These are phyloP conservation scores for Lepus americanus DNA, from an alignment of 2,113 vertebrate species.

Conservation along the genomic window DNA sequence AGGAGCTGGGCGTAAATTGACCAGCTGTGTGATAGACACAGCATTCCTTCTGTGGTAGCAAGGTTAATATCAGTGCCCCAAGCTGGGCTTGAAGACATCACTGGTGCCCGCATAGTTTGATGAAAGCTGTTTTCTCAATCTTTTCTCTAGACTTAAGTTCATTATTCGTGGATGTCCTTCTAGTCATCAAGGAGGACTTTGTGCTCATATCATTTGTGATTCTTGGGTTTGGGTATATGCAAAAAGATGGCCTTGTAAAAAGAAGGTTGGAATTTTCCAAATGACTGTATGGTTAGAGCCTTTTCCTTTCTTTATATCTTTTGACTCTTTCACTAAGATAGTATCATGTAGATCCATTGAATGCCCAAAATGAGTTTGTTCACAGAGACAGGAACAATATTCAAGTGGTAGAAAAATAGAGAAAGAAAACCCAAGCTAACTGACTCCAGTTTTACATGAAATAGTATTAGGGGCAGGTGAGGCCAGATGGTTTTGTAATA, in stretches of 20 bases:
- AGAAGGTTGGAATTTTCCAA: background rate
- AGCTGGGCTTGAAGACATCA: background rate
- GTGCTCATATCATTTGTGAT: background rate
- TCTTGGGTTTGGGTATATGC: background rate
- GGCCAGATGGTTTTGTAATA: background rate
- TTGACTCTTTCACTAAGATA: background rate
- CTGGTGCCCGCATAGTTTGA: background rate
- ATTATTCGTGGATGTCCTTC: background rate
- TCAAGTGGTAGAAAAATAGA: background rate
- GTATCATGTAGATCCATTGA: background rate
- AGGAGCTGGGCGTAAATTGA: background rate
- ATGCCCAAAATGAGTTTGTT: background rate
- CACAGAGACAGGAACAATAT: background rate
- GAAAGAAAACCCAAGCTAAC: background rate
- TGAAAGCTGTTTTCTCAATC: background rate
- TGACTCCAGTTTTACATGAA: background rate
- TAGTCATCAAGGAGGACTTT: background rate
- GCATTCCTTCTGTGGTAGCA: background rate
- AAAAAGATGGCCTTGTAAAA: background rate
- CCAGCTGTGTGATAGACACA: fast-evolving
- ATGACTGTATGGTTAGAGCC: background rate
- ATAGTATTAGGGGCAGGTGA: background rate
- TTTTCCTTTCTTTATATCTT: background rate
- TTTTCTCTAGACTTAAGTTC: background rate
- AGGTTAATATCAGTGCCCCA: background rate